Percentiles rank a stretch among this genome's conserved stretches.
Conservation (phyloP, 2,888 invertebrate genomes). For the Strigamia transsilvanica region DNA sequence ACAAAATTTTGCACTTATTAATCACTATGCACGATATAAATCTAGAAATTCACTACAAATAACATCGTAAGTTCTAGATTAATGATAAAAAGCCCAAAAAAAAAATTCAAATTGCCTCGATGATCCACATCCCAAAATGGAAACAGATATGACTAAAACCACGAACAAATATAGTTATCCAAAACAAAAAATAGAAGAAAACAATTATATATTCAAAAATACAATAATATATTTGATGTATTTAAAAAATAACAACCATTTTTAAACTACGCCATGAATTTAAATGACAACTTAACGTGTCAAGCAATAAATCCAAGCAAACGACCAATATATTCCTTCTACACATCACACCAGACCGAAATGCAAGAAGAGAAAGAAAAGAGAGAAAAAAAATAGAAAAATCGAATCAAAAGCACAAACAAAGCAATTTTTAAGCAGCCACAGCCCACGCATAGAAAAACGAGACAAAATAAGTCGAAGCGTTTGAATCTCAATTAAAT, state of each 20-base stretch:
- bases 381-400: background rate
- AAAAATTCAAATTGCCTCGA: too few relatives aligned
- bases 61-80: too few relatives aligned
- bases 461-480: background rate
- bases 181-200: too few relatives aligned
- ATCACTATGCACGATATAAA: background rate
- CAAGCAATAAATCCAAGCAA: background rate
- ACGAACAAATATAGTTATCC: too few relatives aligned
- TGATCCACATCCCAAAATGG: too few relatives aligned
- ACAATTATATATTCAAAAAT: too few relatives aligned
- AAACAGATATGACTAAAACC: too few relatives aligned
- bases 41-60: too few relatives aligned
- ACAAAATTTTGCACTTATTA: background rate
- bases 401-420: background rate
- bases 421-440: background rate
- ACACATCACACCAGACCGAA: background rate
- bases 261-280: background rate
- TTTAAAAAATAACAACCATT: background rate
- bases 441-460: background rate
- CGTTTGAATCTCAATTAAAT: background rate
- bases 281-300: background rate
- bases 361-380: background rate
- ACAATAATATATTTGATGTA: too few relatives aligned
- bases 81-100: too few relatives aligned
- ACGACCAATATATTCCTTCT: background rate